phyloP scores from a whole-genome alignment of 2,888 invertebrate species.

The Metacarcinus magister region DNA sequence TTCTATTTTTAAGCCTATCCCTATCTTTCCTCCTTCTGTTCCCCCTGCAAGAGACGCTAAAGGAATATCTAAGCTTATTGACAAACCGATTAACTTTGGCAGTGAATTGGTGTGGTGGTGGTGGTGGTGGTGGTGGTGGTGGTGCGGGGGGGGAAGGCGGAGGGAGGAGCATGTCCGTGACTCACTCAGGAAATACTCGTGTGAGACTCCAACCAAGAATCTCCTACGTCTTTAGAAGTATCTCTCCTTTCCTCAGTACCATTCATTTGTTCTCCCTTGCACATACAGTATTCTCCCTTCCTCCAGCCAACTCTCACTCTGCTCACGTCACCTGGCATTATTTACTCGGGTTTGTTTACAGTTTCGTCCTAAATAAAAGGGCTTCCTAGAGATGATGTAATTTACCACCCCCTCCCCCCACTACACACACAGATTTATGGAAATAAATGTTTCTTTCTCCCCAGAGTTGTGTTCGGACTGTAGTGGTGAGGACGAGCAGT shows the following conservation, averaged over 20 bases:
- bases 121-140: neutral
- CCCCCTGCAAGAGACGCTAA: neutral
- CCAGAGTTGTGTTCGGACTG: neutral
- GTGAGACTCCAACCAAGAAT: neutral
- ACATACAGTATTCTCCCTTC: neutral
- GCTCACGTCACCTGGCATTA: neutral
- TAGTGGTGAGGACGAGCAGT: neutral
- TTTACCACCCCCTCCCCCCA: neutral
- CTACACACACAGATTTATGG: too few relatives aligned
- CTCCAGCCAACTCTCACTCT: neutral
- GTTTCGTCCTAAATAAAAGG: neutral
- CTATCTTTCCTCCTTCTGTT: neutral
- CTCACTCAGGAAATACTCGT: conserved; percentile 11
- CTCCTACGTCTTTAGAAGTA: neutral
- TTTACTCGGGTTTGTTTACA: neutral
- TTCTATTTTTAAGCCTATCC: neutral
- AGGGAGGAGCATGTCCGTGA: neutral
- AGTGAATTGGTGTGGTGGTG: neutral
- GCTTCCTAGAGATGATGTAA: neutral
- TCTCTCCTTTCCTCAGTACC: neutral
- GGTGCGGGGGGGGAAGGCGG: neutral
- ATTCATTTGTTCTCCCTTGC: neutral
- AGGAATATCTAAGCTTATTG: neutral
- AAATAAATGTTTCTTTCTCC: neutral
- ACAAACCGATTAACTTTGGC: neutral